Evolutionary conservation across 2,113 vertebrate species (phyloP).

Genomic region (Ammospiza caudacuta): DNA sequence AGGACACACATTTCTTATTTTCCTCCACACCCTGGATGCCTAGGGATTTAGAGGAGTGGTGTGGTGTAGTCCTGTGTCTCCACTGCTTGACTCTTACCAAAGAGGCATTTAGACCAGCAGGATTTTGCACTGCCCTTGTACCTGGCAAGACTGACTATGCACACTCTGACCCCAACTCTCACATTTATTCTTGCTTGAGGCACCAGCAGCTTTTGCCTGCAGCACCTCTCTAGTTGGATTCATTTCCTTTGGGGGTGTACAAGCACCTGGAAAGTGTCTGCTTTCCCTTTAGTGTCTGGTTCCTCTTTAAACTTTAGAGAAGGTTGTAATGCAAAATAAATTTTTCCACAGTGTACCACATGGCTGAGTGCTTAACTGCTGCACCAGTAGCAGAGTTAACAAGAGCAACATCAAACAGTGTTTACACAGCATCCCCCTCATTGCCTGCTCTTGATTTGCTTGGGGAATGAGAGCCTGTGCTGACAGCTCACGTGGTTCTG

Average conservation of each 20-base stretch:
- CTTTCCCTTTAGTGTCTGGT: neutral
- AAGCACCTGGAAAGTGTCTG: neutral
- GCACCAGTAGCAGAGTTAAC: neutral
- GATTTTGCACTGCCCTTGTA: neutral
- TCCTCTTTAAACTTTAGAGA: neutral
- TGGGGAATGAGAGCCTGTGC: neutral
- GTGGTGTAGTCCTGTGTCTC: neutral
- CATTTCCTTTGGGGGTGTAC: neutral
- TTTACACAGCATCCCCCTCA: neutral
- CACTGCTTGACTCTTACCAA: neutral
- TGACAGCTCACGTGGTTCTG: neutral
- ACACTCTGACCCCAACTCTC: neutral
- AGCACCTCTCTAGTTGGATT: neutral
- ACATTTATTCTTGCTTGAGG: neutral
- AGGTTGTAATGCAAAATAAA: neutral
- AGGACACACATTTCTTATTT: neutral
- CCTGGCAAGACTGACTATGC: neutral
- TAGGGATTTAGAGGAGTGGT: neutral
- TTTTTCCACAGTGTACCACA: neutral
- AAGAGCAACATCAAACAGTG: neutral
- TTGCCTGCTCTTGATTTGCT: neutral
- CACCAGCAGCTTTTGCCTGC: neutral
- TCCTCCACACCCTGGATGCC: neutral
- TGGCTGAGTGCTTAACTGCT: neutral
- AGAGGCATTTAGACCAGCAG: accelerated